phyloP scores from a whole-genome alignment of 2,888 invertebrate genomes.

The Tachina fera region DNA sequence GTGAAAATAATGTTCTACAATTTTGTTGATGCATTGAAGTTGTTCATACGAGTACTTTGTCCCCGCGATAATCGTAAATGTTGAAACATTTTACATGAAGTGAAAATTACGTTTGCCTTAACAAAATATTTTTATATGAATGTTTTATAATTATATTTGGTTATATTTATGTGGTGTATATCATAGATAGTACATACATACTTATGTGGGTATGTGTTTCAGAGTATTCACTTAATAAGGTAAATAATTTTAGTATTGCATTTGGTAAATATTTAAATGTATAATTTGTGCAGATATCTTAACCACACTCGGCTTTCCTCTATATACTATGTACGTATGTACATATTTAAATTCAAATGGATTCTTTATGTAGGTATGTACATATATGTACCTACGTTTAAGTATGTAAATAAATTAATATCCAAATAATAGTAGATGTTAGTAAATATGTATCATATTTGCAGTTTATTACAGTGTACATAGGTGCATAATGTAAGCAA shows the following conservation, averaged over 20 bases:
- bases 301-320: background rate
- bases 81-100: background rate
- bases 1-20: background rate
- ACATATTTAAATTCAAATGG: background rate
- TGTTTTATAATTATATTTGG: background rate
- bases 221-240: background rate
- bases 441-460: background rate
- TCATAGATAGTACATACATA: background rate
- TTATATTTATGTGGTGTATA: background rate
- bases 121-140: slow-evolving; percentile 11
- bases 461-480: background rate
- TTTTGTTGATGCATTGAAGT: no score
- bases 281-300: background rate
- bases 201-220: background rate
- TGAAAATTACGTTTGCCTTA: slow-evolving; percentile 4
- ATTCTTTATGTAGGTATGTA: background rate
- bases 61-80: background rate
- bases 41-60: background rate
- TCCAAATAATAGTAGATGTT: background rate
- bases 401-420: background rate
- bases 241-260: background rate
- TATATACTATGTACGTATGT: background rate
- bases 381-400: background rate
- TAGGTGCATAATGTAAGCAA: no score
- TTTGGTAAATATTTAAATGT: background rate